phyloP scores from a whole-genome alignment of 2,797 vertebrate genomes.

The Anniella stebbinsi region DNA sequence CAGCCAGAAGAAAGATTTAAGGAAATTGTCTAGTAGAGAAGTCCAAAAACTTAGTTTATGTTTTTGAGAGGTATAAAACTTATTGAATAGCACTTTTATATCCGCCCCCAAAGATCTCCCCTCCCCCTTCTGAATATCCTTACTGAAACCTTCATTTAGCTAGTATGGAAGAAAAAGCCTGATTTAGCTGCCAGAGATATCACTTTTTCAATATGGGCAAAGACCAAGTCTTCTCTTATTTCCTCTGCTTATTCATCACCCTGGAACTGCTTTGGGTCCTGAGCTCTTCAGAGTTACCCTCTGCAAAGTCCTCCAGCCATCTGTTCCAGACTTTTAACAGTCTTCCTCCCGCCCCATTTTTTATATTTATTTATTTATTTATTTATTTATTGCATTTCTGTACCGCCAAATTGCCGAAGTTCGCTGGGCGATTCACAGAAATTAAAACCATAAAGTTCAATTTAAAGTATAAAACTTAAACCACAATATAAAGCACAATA shows the following conservation, averaged over 20 bases:
- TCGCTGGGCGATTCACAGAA: too few relatives aligned
- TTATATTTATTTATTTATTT: background rate
- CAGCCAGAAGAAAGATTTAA: background rate
- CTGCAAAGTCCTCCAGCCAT: background rate
- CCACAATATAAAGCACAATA: too few relatives aligned
- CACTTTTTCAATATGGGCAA: slow-evolving; percentile 6
- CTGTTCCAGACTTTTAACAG: background rate
- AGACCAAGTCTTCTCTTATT: slow-evolving; percentile 2
- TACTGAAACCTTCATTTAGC: background rate
- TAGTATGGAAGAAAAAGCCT: background rate
- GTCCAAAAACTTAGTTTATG: too few relatives aligned
- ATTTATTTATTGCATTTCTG: too few relatives aligned
- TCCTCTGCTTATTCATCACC: slow-evolving; percentile 6
- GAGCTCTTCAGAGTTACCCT: background rate
- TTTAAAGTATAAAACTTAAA: too few relatives aligned
- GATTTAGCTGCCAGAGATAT: background rate
- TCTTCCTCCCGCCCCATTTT: background rate
- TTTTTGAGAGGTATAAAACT: background rate
- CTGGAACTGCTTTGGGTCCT: slow-evolving; percentile 7
- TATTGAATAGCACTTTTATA: background rate
- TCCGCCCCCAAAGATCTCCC: background rate
- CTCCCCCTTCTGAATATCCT: background rate
- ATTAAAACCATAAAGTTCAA: too few relatives aligned
- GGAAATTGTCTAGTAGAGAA: background rate
- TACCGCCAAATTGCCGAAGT: too few relatives aligned